Base-by-base conservation (phyloP, 2,888 invertebrate genomes). In the Standfussiana lucernea region DNA sequence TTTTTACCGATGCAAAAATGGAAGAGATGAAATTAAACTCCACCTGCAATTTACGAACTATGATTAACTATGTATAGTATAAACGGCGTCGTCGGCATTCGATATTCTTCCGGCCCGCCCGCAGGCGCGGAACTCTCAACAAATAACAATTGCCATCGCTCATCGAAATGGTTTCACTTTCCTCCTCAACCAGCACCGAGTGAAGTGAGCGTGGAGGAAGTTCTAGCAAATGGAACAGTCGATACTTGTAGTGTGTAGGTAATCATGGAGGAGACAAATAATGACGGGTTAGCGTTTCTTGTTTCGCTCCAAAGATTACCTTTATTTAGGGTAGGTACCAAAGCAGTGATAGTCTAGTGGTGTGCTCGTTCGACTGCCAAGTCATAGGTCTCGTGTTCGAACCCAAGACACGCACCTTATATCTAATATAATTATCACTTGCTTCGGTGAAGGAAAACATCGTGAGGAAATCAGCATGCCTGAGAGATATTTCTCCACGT, bases 121-220 rank as follows among this genome's bases (percentile, higher is more conserved):
- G 76, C 73, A 69, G 86, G 35, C 78, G 76, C 84, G 82, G 87
- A 84, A 87, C 87, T 73, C 74, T 80, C 74, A 75, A 77, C 83
- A 83, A 82, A 79, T 73, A 86, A 70, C 84, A 86, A 84, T 84
- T 79, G 72, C 61, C 42, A 81, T 32, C 80, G 61, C 45, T n/a
- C 42, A 80, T 84, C 86, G 86, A 82, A 86, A 87, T 85, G 32
- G 84, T 90, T 90, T 90, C 90, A 87, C 90, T 90, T 90, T 89
- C 83, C 79, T 88, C 76, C 32, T 72, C 68, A 78, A 74, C 65
- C 66, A 71, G 32, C n/a, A 11, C 7, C 35, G 18, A 62, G 45
- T 35, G 66, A 47, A 62, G 37, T 35, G 37, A 28, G 10, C 11
- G 75, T 50, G 50, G 61, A 71, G 42, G 45, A 76, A 73, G 50